Evolutionary conservation across 2,888 invertebrate species (phyloP).

Genomic region (Meandrusa payeni): DNA sequence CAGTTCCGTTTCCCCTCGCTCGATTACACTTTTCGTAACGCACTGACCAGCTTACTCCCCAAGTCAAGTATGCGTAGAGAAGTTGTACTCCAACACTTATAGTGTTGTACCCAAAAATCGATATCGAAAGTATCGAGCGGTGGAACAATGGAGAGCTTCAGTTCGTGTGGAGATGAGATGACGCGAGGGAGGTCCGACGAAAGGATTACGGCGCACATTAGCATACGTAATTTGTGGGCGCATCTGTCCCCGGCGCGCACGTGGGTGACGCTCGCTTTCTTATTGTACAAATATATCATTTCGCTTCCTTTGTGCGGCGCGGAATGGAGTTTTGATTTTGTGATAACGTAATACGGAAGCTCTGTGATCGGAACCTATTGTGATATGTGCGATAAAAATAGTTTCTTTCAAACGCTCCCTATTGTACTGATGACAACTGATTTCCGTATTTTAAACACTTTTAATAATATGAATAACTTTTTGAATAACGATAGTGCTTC

Average conservation of each 20-base stretch:
- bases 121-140: constrained; percentile 2
- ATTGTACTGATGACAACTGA: too few species aligned
- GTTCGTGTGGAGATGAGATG: constrained; percentile 56
- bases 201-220: constrained; percentile 73
- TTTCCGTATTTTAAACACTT: too few species aligned
- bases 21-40: too few species aligned
- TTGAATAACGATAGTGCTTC: too few species aligned
- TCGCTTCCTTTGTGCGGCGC: constrained; percentile 27
- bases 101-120: neutral
- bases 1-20: too few species aligned
- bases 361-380: too few species aligned
- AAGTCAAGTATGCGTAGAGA: too few species aligned
- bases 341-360: constrained; percentile 21
- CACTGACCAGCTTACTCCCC: too few species aligned
- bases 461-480: too few species aligned
- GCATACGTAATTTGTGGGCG: constrained; percentile 64
- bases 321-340: constrained; percentile 18
- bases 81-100: too few species aligned
- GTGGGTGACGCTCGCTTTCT: constrained; percentile 50
- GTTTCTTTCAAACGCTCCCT: too few species aligned
- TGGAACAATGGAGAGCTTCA: constrained; percentile 41
- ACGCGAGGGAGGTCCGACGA: constrained; percentile 67
- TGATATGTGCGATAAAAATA: too few species aligned
- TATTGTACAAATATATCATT: constrained; percentile 37
- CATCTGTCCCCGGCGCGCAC: constrained; percentile 30